These are phyloP conservation scores for Echinometra lucunter DNA, from an alignment of 53 echinoderm and acorn worm genomes.

Conservation along the genomic window DNA sequence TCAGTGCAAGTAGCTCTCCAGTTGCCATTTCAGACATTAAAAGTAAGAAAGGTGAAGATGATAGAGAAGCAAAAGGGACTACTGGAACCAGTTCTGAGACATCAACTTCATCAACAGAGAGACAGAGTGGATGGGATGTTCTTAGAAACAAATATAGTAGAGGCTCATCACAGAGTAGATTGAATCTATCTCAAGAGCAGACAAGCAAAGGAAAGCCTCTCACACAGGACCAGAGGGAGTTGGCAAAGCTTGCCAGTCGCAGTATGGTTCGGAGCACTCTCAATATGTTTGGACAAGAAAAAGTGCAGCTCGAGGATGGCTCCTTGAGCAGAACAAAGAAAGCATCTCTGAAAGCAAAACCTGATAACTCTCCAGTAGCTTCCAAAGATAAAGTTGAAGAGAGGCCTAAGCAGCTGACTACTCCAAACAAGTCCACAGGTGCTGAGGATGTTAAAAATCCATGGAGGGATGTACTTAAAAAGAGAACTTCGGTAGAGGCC, in stretches of 20 bases:
- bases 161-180: not conserved
- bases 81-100: not conserved
- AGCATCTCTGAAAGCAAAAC: not conserved
- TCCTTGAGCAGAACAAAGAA: not conserved
- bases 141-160: slow-evolving; percentile 35
- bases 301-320: not conserved
- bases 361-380: not conserved
- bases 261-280: slow-evolving; percentile 71
- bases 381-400: slow-evolving; percentile 48
- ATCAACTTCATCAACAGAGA: not conserved
- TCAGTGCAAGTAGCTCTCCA: not conserved
- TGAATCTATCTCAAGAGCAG: not conserved
- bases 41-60: not conserved
- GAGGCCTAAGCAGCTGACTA: not conserved
- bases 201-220: slow-evolving; percentile 25
- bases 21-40: not conserved
- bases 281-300: slow-evolving; percentile 68
- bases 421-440: not conserved
- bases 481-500: slow-evolving; percentile 60
- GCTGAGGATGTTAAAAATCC: slow-evolving; percentile 58
- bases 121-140: slow-evolving; percentile 47
- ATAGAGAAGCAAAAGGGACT: not conserved
- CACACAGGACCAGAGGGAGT: slow-evolving; percentile 70
- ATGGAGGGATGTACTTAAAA: slow-evolving; percentile 75
- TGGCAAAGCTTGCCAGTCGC: slow-evolving; percentile 72